Evolutionary conservation across 2,888 invertebrate genomes (phyloP).

Genomic region (Acleris emargana): DNA sequence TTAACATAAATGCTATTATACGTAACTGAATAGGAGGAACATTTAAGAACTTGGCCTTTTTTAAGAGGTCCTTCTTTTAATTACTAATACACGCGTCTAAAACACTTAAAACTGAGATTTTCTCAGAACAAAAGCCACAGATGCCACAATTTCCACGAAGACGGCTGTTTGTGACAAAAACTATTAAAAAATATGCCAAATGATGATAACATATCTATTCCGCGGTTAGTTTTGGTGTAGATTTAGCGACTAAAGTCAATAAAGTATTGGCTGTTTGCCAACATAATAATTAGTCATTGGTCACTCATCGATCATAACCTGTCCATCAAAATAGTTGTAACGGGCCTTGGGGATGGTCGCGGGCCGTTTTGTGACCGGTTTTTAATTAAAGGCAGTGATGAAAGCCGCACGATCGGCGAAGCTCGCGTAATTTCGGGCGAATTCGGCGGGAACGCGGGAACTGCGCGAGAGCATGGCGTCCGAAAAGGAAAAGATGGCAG

Average conservation of each 20-base stretch:
- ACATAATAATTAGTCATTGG: constrained; percentile 62
- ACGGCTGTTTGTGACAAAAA: constrained; percentile 13
- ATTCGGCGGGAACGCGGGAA: constrained; percentile 47
- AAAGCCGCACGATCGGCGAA: constrained; percentile 53
- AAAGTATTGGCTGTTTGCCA: constrained; percentile 68
- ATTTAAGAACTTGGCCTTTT: constrained; percentile 9
- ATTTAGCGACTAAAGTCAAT: constrained; percentile 64
- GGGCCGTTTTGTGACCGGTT: constrained; percentile 44
- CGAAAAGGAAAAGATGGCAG: constrained; percentile 80
- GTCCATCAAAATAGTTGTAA: constrained; percentile 54
- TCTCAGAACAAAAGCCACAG: constrained; percentile 10
- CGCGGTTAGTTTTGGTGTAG: constrained; percentile 47
- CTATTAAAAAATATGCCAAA: constrained; percentile 16
- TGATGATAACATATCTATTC: constrained; percentile 48
- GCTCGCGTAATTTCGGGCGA: constrained; percentile 59
- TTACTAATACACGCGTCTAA: constrained; percentile 23
- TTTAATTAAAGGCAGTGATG: constrained; percentile 61
- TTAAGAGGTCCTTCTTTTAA: constrained; percentile 7
- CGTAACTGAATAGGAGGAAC: too few relatives aligned
- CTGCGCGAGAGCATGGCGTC: constrained; percentile 69
- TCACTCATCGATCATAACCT: constrained; percentile 69
- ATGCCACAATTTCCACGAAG: constrained; percentile 1
- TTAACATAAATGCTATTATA: too few relatives aligned
- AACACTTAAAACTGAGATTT: constrained; percentile 21
- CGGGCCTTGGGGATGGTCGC: constrained; percentile 62